phyloP scores from a whole-genome alignment of 2,113 vertebrate genomes.

The Pan troglodytes region DNA sequence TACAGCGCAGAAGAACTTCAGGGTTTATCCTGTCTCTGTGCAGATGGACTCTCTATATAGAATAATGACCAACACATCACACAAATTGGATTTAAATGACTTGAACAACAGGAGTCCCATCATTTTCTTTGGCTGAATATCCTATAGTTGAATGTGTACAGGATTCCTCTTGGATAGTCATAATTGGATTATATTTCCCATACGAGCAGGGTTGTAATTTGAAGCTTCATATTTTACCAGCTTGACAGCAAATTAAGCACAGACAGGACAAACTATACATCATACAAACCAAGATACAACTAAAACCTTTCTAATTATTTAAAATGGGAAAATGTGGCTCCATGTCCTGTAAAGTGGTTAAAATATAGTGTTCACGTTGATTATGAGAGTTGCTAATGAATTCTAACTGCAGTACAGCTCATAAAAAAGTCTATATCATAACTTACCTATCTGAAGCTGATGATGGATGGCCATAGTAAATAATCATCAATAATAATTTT shows the following conservation, averaged over 20 bases:
- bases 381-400: neutral
- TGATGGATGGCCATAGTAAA: neutral
- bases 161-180: constrained; percentile 45
- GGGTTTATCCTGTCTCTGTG: neutral
- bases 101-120: neutral
- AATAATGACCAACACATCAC: neutral
- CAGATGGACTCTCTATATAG: neutral
- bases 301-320: constrained; percentile 20
- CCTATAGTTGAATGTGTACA: neutral
- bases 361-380: neutral
- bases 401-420: neutral
- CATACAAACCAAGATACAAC: constrained; percentile 38
- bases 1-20: neutral
- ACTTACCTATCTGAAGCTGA: neutral
- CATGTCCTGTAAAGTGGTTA: neutral
- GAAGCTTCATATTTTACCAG: constrained; percentile 42
- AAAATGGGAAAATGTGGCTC: neutral
- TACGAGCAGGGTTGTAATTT: constrained; percentile 43
- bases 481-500: neutral
- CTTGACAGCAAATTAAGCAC: constrained; percentile 47
- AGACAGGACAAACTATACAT: neutral
- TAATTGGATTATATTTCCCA: constrained; percentile 56
- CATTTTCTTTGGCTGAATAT: constrained; percentile 57
- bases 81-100: constrained; percentile 48
- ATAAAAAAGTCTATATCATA: neutral